Conservation (phyloP, 1,140 invertebrate genomes). For the Oppia nitens region DNA sequence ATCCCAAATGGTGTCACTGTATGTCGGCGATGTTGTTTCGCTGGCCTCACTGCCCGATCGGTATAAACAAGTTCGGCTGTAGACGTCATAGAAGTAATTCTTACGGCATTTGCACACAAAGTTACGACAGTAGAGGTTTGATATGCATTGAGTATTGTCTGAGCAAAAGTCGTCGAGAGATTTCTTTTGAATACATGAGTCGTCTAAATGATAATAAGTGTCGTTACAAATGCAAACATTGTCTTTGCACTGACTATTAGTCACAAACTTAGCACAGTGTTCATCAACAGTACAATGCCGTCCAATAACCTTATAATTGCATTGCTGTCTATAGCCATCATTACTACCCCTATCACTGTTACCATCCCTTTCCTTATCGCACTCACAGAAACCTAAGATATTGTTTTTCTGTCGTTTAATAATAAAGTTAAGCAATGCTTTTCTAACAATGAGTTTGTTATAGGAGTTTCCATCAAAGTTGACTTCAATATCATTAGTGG, state of each 20-base stretch:
- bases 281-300: background rate
- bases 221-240: background rate
- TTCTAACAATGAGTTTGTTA: too few relatives aligned
- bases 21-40: background rate
- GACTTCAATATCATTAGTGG: too few relatives aligned
- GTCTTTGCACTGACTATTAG: background rate
- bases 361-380: background rate
- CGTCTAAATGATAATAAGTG: background rate
- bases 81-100: background rate
- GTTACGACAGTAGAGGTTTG: background rate
- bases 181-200: background rate
- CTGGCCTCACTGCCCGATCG: background rate
- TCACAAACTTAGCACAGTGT: background rate
- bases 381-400: background rate
- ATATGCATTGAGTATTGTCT: background rate
- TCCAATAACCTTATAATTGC: background rate
- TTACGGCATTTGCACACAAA: background rate
- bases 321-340: too few relatives aligned
- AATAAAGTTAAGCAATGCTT: too few relatives aligned
- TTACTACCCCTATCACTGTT: background rate
- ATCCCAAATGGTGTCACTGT: background rate
- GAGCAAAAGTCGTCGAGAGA: background rate
- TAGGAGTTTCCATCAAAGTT: too few relatives aligned
- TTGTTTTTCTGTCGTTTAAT: too few relatives aligned
- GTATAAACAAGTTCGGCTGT: background rate